Base-by-base conservation (phyloP, 1,140 invertebrate species). In the Eurosta solidaginis region DNA sequence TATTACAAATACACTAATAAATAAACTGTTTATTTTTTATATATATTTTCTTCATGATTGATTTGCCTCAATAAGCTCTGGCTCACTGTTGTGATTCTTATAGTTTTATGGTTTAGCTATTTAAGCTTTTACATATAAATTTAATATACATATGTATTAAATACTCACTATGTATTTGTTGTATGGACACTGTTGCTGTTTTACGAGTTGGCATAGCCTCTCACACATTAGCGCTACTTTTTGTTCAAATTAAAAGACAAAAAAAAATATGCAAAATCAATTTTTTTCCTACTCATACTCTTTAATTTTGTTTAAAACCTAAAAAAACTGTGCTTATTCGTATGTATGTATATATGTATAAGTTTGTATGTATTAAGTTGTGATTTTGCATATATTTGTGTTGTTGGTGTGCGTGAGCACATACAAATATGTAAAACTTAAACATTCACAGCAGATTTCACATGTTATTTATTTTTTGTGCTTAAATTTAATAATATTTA, bases 1-100 rank as follows among this genome's bases (percentile, higher is more conserved):
- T 12, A 12, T 54, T 7, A 54, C 7, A 76, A 76, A 36, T 52
- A 25, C 73, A 22, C 59, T 68, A 68, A 68, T 68, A 20, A 77
- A 27, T 78, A 74, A 22, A 49, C 27, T 79, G 77, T 45, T 81
- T 25, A 22, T 47, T 22, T 63, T 81, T 27, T 22, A 22, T 50
- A 14, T 52, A 2, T 22, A 22, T 59, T 59, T 3, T 59, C n/a
- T 36, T 59, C 33, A 59, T 17, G 29, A 33, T 40, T 22, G 36
- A 68, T 22, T 7, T 33, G 33, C 59, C 29, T 40, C 29, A 33
- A 63, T n/a, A n/a, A n/a, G n/a, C n/a, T n/a, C n/a, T n/a, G 29
- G 25, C 59, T 36, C 29, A 63, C 52, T 59, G 27, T 59, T 52
- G 20, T 52, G n/a, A 2, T 52, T 54, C 10, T 54, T 17, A 17